Percentiles rank a stretch among this genome's conserved stretches.
These are phyloP conservation scores for Nothocercus julius DNA, from an alignment of 2,113 vertebrate genomes.

Conservation along the genomic window DNA sequence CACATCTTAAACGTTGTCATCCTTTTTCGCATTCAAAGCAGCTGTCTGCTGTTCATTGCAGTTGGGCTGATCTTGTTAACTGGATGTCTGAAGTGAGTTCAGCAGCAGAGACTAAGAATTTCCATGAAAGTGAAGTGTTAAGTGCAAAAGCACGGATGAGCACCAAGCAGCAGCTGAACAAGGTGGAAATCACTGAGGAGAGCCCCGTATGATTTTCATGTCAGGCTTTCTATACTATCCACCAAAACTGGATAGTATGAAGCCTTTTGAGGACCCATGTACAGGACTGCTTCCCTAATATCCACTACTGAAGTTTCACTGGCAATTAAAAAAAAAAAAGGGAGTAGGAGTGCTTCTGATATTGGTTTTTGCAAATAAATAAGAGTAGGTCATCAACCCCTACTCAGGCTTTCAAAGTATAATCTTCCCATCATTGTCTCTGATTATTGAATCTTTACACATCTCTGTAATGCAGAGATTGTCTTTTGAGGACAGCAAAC, in stretches of 20 bases:
- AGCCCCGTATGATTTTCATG: not conserved
- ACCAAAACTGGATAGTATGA: not conserved
- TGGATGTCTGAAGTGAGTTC: constrained; percentile 6
- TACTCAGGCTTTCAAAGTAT: not conserved
- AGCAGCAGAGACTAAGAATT: not conserved
- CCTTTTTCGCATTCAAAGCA: constrained; percentile 32
- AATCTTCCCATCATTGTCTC: not conserved
- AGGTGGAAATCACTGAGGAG: not conserved
- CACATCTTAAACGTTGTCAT: constrained; percentile 18
- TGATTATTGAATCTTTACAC: not conserved
- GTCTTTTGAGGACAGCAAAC: not conserved
- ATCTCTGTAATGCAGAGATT: not conserved
- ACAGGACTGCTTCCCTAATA: not conserved
- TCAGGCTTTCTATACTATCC: not conserved
- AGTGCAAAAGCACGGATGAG: not conserved
- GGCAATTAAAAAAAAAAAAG: not conserved
- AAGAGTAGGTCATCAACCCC: not conserved
- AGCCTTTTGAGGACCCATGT: not conserved
- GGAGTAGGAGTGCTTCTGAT: not conserved
- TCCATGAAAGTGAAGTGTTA: not conserved
- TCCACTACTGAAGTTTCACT: not conserved
- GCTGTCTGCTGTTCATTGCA: constrained; percentile 24
- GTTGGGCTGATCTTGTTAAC: not conserved
- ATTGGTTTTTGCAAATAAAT: not conserved
- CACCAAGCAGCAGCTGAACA: not conserved